Base-by-base conservation (phyloP, 2,113 vertebrate genomes). In the Malurus cyaneus region DNA sequence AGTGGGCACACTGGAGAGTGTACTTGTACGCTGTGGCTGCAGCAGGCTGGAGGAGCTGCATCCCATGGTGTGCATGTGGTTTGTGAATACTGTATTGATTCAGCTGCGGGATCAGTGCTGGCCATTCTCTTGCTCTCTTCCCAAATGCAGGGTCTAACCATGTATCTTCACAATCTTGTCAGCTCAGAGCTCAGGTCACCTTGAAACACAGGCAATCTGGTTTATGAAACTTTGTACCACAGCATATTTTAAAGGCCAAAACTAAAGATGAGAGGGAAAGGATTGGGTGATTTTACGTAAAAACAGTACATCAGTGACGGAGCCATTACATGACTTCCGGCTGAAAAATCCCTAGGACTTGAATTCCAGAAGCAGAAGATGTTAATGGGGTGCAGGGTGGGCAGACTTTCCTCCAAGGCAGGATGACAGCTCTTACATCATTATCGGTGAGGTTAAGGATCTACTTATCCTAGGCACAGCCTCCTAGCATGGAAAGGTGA, bases 1-100 rank as follows among this genome's bases (percentile, higher is more conserved):
- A 47, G 26, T 15, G 0, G 0, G 25, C 4, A 1, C 25, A 1
- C 11, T 18, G 67, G 34, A 73, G 32, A 9, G 6, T 86, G 49
- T 64, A 49, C 28, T 14, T 34, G n/a, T 62, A 18, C 14, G 2
- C 8, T 5, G 31, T 11, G 28, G 44, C 62, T 47, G 57, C 52
- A 71, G 46, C 23, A 24, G 1, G 2, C 49, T 83, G 15, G 24
- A 56, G 34, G 26, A 88, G 61, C 79, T 67, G 60, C 56, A 21
- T 9, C 39, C 39, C 18, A 11, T 11, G 4, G 41, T 19, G 64
- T 78, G 49, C 53, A 31, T 1, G 1, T 34, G 79, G 29, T 25
- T 73, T 44, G 11, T 21, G 42, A 59, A 50, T 41, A 25, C 7
- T 2, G 0, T 14, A 5, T 25, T 7, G 34, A 28, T 59, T 73